Evolutionary conservation across 2,888 invertebrate species (phyloP).

Genomic region (Amorpha juglandis): DNA sequence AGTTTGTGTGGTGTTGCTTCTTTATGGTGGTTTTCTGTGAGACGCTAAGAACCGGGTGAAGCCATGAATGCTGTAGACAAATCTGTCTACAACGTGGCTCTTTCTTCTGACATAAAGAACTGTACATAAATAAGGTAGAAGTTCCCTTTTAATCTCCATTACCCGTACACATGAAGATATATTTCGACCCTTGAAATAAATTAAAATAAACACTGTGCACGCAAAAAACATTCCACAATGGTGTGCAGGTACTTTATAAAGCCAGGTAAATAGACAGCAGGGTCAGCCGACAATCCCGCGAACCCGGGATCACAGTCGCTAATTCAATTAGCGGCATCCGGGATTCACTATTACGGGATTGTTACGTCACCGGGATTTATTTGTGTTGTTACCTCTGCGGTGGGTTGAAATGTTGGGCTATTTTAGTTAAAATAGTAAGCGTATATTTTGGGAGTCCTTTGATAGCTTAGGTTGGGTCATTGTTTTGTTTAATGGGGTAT

Average conservation of each 20-base stretch:
- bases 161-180: not conserved
- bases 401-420: constrained; percentile 33
- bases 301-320: constrained; percentile 50
- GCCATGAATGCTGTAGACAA: too few relatives aligned
- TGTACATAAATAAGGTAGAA: not conserved
- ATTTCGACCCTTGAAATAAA: constrained; percentile 6
- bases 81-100: too few relatives aligned
- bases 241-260: constrained; percentile 31
- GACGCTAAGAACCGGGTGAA: too few relatives aligned
- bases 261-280: constrained; percentile 49
- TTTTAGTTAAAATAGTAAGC: constrained; percentile 10
- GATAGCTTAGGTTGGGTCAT: constrained; percentile 13
- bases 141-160: constrained; percentile 6
- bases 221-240: constrained; percentile 24
- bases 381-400: constrained; percentile 42
- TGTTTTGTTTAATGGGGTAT: not conserved
- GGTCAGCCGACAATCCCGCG: constrained; percentile 43
- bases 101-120: too few relatives aligned
- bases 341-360: constrained; percentile 51
- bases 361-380: constrained; percentile 59
- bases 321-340: constrained; percentile 57
- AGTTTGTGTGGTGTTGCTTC: too few relatives aligned
- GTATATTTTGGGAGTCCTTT: constrained; percentile 13
- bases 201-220: constrained; percentile 5
- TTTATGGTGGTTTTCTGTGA: too few relatives aligned